phyloP scores from a whole-genome alignment of 2,888 invertebrate species.

The Drosophila kuntzei region DNA sequence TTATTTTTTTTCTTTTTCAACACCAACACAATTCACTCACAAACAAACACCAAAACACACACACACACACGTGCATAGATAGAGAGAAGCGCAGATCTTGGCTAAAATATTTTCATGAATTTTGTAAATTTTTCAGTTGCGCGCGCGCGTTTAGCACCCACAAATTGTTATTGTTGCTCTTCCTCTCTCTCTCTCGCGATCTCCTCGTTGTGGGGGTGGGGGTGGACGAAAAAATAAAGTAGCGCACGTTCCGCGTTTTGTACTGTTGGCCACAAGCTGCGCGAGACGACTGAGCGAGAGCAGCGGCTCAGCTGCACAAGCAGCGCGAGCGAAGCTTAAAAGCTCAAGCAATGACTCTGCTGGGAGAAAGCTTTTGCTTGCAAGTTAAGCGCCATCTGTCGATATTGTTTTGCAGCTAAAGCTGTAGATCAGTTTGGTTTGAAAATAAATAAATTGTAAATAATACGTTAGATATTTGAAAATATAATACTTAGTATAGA shows the following conservation, averaged over 20 bases:
- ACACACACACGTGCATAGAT: slow-evolving; percentile 18
- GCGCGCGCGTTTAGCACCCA: slow-evolving; percentile 68
- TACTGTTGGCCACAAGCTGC: slow-evolving; percentile 71
- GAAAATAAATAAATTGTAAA: slow-evolving; percentile 20
- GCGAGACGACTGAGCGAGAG: slow-evolving; percentile 65
- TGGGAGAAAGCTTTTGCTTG: slow-evolving; percentile 5
- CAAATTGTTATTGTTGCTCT: slow-evolving; percentile 50
- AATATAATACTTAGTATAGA: too few species aligned
- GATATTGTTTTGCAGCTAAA: neutral
- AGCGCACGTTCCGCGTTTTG: slow-evolving; percentile 59
- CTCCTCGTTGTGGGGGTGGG: slow-evolving; percentile 43
- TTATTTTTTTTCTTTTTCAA: slow-evolving; percentile 33
- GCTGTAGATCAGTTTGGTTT: slow-evolving; percentile 31
- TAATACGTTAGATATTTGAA: neutral
- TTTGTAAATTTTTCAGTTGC: slow-evolving; percentile 61
- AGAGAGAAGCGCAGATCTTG: slow-evolving; percentile 29
- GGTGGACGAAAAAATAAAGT: slow-evolving; percentile 36
- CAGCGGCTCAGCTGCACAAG: slow-evolving; percentile 18
- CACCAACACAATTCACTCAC: slow-evolving; percentile 31
- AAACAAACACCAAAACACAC: slow-evolving; percentile 32
- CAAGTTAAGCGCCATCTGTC: slow-evolving; percentile 35
- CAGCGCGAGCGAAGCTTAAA: slow-evolving; percentile 25
- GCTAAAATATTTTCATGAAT: slow-evolving; percentile 56
- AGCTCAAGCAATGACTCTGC: slow-evolving; percentile 11
- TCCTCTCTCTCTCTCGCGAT: slow-evolving; percentile 26